Conservation (phyloP, 2,797 vertebrate species). For the Triplophysa yarkandensis region DNA sequence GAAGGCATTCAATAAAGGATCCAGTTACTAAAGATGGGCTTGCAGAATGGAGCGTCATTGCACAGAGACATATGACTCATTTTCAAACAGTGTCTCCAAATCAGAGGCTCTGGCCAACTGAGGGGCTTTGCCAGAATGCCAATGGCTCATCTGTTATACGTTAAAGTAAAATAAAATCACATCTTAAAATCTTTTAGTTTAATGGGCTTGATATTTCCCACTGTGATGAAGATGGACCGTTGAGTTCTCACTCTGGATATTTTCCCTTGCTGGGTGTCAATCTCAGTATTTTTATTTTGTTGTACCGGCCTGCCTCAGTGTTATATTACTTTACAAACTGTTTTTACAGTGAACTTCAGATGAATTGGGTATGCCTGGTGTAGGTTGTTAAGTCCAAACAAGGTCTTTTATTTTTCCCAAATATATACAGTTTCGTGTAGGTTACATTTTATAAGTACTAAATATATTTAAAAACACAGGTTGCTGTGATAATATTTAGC, state of each 20-base stretch:
- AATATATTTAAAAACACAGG: too few relatives aligned
- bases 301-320: neutral
- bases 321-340: neutral
- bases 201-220: neutral
- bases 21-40: slow-evolving; percentile 34
- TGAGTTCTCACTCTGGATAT: neutral
- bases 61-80: slow-evolving; percentile 49
- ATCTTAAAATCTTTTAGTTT: neutral
- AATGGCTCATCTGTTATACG: neutral
- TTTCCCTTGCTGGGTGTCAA: neutral
- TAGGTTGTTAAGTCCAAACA: neutral
- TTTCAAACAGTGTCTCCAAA: neutral
- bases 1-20: slow-evolving; percentile 54
- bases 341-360: neutral
- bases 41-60: slow-evolving; percentile 27
- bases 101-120: neutral
- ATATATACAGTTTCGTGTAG: neutral
- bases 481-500: too few relatives aligned
- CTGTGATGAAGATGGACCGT: neutral
- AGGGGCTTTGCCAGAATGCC: neutral
- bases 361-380: neutral
- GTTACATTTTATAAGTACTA: too few relatives aligned
- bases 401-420: neutral
- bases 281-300: neutral
- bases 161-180: neutral